These are phyloP conservation scores for Festucalex cinctus DNA, from an alignment of 2,113 vertebrate genomes.

Conservation along the genomic window DNA sequence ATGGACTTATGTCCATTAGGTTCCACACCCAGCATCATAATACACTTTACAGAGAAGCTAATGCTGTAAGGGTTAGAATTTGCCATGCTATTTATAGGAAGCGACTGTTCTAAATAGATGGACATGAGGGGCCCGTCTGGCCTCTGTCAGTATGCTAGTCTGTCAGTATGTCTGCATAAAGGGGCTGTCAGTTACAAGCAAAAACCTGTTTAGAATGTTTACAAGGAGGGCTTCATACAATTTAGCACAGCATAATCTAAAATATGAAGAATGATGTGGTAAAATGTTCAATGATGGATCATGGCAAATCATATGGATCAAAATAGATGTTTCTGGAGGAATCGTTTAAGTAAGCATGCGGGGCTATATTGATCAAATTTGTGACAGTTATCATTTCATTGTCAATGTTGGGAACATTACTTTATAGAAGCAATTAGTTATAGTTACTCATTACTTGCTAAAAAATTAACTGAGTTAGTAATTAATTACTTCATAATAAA, in stretches of 20 bases:
- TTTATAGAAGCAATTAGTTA: too few relatives aligned
- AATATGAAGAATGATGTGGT: background rate
- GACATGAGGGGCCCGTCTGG: conserved; percentile 53
- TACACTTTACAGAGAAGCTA: conserved; percentile 16
- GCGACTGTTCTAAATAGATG: conserved; percentile 56
- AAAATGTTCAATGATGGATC: background rate
- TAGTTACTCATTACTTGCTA: too few relatives aligned
- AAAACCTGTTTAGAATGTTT: background rate
- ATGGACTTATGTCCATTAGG: background rate
- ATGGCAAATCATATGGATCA: background rate
- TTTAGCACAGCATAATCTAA: background rate
- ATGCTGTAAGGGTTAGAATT: conserved; percentile 33
- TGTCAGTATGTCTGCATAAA: conserved; percentile 15
- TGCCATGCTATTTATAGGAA: conserved; percentile 38
- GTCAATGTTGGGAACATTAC: too few relatives aligned
- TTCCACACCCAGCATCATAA: conserved; percentile 18
- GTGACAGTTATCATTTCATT: background rate
- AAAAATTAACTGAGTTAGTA: too few relatives aligned
- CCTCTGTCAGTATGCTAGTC: conserved; percentile 5
- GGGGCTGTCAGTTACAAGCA: conserved; percentile 7
- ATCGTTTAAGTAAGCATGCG: too few relatives aligned
- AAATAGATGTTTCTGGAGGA: background rate
- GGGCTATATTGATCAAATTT: background rate
- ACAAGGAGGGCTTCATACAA: background rate
- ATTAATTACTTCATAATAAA: too few relatives aligned